Conservation (phyloP, 2,888 invertebrate genomes). For the Adela reaumurella region DNA sequence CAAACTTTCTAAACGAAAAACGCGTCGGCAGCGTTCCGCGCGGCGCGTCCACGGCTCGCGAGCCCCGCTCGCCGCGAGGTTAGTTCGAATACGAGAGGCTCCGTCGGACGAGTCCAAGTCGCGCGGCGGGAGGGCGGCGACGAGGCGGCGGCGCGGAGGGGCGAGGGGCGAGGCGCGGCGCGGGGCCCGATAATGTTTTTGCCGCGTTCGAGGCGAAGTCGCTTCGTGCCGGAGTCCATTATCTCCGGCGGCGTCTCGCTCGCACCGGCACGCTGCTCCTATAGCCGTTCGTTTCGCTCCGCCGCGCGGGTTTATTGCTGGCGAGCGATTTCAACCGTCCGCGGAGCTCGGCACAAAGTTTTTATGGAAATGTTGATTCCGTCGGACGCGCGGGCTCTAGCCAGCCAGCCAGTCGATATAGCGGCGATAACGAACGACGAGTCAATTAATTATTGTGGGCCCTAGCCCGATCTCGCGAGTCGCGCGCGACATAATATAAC, state of each 20-base stretch:
- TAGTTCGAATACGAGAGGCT: constrained; percentile 45
- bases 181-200: constrained; percentile 15
- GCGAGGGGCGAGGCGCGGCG: constrained; percentile 17
- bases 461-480: not conserved
- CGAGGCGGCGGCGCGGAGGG: constrained; percentile 35
- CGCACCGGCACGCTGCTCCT: constrained; percentile 25
- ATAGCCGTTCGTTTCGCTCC: constrained; percentile 36
- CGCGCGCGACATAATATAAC: too few species aligned
- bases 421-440: constrained; percentile 57
- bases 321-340: constrained; percentile 50
- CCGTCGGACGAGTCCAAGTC: constrained; percentile 19
- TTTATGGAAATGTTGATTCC: constrained; percentile 57
- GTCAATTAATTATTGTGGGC: constrained; percentile 54
- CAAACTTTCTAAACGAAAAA: constrained; percentile 35
- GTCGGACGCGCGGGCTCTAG: constrained; percentile 33
- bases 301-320: constrained; percentile 55
- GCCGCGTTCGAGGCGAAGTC: not conserved
- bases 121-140: constrained; percentile 22
- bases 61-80: constrained; percentile 25
- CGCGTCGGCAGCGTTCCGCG: constrained; percentile 8
- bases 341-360: constrained; percentile 54
- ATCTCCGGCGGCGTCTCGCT: constrained; percentile 38
- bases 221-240: constrained; percentile 25
- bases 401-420: constrained; percentile 54
- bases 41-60: constrained; percentile 34